Base-by-base conservation (phyloP, 2,113 vertebrate genomes). In the Ceyx cyanopectus region DNA sequence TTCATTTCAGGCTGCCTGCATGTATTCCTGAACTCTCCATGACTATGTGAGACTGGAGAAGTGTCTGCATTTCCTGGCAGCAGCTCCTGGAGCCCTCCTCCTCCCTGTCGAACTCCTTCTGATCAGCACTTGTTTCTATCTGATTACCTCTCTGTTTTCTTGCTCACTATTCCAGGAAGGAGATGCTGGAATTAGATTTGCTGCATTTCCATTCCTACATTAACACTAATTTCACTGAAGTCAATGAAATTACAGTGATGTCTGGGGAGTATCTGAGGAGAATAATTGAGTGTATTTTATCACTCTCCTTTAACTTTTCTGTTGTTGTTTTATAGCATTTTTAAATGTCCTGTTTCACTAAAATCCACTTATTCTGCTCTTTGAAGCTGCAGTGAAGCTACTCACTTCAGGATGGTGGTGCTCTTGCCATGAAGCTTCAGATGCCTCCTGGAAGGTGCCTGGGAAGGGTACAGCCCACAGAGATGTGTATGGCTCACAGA, bases 221-320 rank as follows among this genome's bases (percentile, higher is more conserved):
- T 94, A 96, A 93, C 91, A 89, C 89, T 92, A 91, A 96, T 96
- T 96, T 96, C 79, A 93, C 78, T 83, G 67, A 96, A 96, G 89
- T 84, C 75, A 92, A 94, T 93, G 87, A 94, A 93, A 91, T 95
- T 95, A 93, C 63, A 41, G 17, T 57, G 79, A 73, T 1, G 43
- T 92, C 92, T 95, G 89, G 87, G 93, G 75, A 87, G 43, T 83
- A 93, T 93, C 94, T 75, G 91, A 92, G 76, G 23, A 91, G 69
- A 96, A 90, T 92, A 95, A 96, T 56, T 92, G 80, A 93, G 88
- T 75, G 72, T 13, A 70, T 94, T 92, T 94, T 94, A 96, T 91
- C 91, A 92, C 91, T 93, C 91, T 87, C 43, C 41, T 92, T 82
- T 1, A 3, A 81, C 63, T 76, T 72, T 78, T 81, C 61, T 40